Evolutionary conservation across 2,797 vertebrate genomes (phyloP), one percentile per base, ranked within the genome.

Genomic region (Remorina albescens): DNA sequence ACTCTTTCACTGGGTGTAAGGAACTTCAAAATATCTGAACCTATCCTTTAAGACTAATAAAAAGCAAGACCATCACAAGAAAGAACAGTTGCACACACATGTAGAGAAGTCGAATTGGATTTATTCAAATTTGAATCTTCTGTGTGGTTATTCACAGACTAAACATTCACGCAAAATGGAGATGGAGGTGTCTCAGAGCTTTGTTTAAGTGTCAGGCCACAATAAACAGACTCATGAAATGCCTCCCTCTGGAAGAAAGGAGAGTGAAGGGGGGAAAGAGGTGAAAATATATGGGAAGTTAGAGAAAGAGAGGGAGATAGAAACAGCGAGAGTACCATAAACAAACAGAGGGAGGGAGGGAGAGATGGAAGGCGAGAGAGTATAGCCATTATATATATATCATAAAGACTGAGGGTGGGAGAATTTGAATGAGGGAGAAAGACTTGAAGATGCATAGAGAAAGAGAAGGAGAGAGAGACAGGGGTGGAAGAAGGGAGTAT

Each of bases 281-380:
- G n/a, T n/a, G n/a, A n/a, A n/a, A n/a, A n/a, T n/a, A n/a, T n/a
- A n/a, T n/a, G n/a, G n/a, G n/a, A n/a, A n/a, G n/a, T n/a, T n/a
- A n/a, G n/a, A n/a, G n/a, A n/a, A n/a, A n/a, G n/a, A n/a, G n/a
- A n/a, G n/a, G n/a, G n/a, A n/a, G n/a, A n/a, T n/a, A n/a, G n/a
- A n/a, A n/a, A n/a, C n/a, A n/a, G n/a, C n/a, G n/a, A n/a, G n/a
- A n/a, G n/a, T n/a, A n/a, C n/a, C n/a, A n/a, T n/a, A n/a, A n/a
- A n/a, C n/a, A n/a, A n/a, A n/a, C n/a, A n/a, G 77, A 64, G n/a
- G 21, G 42, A 55, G 67, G 6, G 68, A 7, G 32, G 19, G 41
- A 42, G 41, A 42, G 41, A 18, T 6, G 18, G 16, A 42, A 30
- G 30, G 6, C 30, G 6, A n/a, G n/a, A n/a, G n/a, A n/a, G n/a